Evolutionary conservation across 2,113 vertebrate genomes (phyloP).

Genomic region (Gymnogyps californianus): DNA sequence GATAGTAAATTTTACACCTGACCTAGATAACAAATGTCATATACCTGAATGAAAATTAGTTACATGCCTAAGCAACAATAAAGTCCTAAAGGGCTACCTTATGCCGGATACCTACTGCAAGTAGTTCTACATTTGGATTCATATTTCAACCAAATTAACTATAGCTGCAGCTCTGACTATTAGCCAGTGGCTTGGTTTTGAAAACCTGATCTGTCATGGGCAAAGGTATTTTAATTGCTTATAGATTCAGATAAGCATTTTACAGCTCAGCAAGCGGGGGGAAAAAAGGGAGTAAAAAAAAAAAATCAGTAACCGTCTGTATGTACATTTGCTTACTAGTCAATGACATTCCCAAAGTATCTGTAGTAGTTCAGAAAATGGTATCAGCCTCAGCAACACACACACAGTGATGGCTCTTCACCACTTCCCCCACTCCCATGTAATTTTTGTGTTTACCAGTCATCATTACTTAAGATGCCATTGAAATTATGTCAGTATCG

Average conservation of each 20-base stretch:
- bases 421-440: not conserved
- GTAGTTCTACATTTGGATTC: not conserved
- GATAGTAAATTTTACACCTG: not conserved
- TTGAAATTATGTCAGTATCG: not conserved
- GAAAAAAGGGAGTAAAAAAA: rapidly evolving
- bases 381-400: not conserved
- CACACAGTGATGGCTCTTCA: not conserved
- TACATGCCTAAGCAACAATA: not conserved
- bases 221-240: not conserved
- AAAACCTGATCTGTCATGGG: not conserved
- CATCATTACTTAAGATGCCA: not conserved
- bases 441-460: not conserved
- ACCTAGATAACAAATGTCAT: not conserved
- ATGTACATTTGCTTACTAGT: not conserved
- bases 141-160: not conserved
- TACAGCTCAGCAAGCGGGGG: not conserved
- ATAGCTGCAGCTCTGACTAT: not conserved
- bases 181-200: not conserved
- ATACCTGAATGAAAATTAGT: not conserved
- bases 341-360: not conserved
- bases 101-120: not conserved
- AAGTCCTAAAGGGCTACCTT: not conserved
- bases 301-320: not conserved
- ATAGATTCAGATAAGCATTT: not conserved
- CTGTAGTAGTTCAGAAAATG: not conserved